phyloP scores from a whole-genome alignment of 2,797 vertebrate species.

The Fratercula arctica region DNA sequence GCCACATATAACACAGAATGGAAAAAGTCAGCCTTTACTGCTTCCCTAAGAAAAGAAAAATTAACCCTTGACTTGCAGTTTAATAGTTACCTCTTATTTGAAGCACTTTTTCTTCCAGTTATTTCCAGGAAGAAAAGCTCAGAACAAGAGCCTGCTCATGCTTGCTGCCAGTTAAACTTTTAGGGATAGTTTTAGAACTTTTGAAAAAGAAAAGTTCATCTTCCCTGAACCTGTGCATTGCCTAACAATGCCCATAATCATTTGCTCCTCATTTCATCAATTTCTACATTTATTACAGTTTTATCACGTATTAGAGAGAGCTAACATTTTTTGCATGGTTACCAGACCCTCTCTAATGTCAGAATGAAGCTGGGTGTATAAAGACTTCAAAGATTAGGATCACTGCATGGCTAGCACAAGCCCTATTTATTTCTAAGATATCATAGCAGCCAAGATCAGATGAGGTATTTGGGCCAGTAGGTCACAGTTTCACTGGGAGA shows the following conservation, averaged over 20 bases:
- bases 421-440: slow-evolving; percentile 48
- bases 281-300: slow-evolving; percentile 54
- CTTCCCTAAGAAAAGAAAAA: slow-evolving; percentile 32
- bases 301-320: slow-evolving; percentile 17
- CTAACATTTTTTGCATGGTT: slow-evolving; percentile 53
- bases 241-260: slow-evolving; percentile 24
- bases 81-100: not conserved
- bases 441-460: slow-evolving; percentile 34
- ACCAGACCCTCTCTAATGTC: slow-evolving; percentile 59
- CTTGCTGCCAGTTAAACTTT: not conserved
- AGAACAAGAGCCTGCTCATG: not conserved
- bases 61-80: slow-evolving; percentile 47
- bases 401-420: slow-evolving; percentile 31
- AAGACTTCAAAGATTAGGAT: slow-evolving; percentile 57
- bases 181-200: slow-evolving; percentile 5
- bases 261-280: slow-evolving; percentile 50
- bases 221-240: slow-evolving; percentile 30
- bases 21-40: slow-evolving; percentile 15
- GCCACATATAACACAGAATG: not conserved
- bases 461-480: slow-evolving; percentile 45
- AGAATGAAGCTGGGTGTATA: not conserved
- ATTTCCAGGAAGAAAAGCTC: not conserved
- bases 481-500: slow-evolving; percentile 9
- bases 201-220: slow-evolving; percentile 34
- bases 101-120: not conserved